These are phyloP conservation scores for Bilobella aurantiaca DNA, from an alignment of 1,140 invertebrate genomes.

Conservation along the genomic window DNA sequence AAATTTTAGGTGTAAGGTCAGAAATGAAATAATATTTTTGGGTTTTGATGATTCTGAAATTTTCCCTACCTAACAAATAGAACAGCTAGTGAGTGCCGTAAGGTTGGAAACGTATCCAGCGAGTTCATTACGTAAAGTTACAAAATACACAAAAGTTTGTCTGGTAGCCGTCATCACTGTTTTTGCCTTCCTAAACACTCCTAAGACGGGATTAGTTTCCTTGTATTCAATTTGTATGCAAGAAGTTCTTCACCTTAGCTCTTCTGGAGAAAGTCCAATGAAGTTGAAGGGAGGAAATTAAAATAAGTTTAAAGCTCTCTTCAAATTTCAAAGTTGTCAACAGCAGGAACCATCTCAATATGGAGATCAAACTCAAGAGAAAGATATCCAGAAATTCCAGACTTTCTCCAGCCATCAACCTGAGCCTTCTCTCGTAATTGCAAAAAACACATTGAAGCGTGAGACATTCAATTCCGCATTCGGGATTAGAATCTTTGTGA, in stretches of 20 bases:
- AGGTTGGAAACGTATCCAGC: too few species aligned
- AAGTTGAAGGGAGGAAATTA: not conserved
- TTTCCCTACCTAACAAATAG: not conserved
- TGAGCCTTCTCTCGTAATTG: not conserved
- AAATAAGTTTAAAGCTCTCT: not conserved
- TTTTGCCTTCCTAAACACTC: not conserved
- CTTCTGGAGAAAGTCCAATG: not conserved
- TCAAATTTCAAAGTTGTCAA: conserved; percentile 1
- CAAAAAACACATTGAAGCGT: not conserved
- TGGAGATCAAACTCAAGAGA: not conserved
- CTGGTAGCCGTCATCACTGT: too few species aligned
- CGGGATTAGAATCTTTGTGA: not conserved
- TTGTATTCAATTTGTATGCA: not conserved
- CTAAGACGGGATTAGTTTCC: not conserved
- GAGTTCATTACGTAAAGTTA: not conserved
- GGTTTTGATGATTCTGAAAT: too few species aligned
- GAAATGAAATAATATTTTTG: not conserved
- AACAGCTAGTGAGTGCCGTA: too few species aligned
- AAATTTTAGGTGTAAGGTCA: not conserved
- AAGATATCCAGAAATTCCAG: not conserved
- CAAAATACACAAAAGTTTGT: conserved; percentile 2
- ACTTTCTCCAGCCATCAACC: not conserved
- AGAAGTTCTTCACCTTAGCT: not conserved
- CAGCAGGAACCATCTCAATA: not conserved
- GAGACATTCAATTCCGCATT: not conserved